Conservation (phyloP, 2,113 vertebrate species). For the Corythaeola cristata region DNA sequence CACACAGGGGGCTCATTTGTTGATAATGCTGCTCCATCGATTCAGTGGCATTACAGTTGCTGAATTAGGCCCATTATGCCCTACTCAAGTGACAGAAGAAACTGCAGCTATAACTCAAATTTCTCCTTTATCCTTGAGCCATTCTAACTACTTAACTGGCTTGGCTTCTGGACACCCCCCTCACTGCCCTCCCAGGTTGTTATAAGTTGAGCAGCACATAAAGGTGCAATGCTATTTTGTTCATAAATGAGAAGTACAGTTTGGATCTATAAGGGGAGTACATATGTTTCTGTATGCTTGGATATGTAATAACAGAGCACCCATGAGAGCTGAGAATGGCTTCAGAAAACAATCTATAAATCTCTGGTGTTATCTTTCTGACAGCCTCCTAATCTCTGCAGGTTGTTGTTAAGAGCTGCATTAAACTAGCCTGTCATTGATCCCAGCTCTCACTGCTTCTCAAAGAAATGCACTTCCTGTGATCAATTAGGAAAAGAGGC, state of each 20-base stretch:
- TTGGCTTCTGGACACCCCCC: not conserved
- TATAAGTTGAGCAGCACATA: not conserved
- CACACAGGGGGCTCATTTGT: not conserved
- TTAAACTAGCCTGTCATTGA: slow-evolving; percentile 49
- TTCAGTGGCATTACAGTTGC: not conserved
- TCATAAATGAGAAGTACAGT: not conserved
- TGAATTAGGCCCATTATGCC: not conserved
- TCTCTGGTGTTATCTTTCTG: slow-evolving; percentile 31
- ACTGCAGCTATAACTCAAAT: not conserved
- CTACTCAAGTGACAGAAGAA: not conserved
- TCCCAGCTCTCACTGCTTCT: not conserved
- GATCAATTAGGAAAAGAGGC: slow-evolving; percentile 42
- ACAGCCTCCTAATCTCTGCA: slow-evolving; percentile 40
- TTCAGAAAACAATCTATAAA: slow-evolving; percentile 50
- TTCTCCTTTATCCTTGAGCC: not conserved
- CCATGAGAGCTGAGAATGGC: not conserved
- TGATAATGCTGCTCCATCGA: slow-evolving; percentile 10
- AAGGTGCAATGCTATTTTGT: not conserved
- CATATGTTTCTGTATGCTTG: no score
- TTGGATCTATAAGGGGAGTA: not conserved
- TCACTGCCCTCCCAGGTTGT: not conserved
- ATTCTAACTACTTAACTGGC: not conserved
- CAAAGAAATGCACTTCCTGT: slow-evolving; percentile 5
- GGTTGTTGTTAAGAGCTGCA: slow-evolving; percentile 22
- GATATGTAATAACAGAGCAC: not conserved